Base-by-base conservation (phyloP, 2,888 invertebrate species). In the Uloborus plumipes region DNA sequence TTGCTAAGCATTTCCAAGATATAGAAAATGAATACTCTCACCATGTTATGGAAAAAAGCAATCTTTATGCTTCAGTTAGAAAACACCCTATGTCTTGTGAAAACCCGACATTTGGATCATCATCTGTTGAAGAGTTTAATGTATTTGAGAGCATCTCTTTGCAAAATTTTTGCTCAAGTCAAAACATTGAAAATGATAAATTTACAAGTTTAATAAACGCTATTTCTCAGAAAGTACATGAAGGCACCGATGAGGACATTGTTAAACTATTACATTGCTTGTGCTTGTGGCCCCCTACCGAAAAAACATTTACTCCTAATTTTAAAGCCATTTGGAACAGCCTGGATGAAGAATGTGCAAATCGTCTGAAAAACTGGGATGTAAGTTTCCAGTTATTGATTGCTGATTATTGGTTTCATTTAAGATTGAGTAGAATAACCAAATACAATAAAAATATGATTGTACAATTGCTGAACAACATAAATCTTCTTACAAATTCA, bases 321-420 rank as follows among this genome's bases (percentile, higher is more conserved):
- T 83, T 73, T 50, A 77, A 77, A 67, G 9, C 31, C 7, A 16
- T 83, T 11, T 76, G 82, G 77, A 83, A 83, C 55, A 49, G 53
- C 11, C 39, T 83, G 13, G 82, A 83, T 72, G 11, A 31, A 26
- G 77, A 77, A 26, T 83, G 82, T 67, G 65, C 55, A 9, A 49
- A 51, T 3, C 55, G 77, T 18, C 15, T 77, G 14, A 50, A 18
- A 18, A 53, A 47, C 13, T 83, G 82, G 82, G 58, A 64, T 67
- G 16, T 62, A 16, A 62, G 59, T 67, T 50, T 47, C 2, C 66
- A 72, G 22, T 62, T 83, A 22, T 67, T 67, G 13, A 61, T 83
- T 18, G 76, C 82, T 20, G 82, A 83, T 65, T 77, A 83, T 72
- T 83, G 66, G 72, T 83, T 83, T 69, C 53, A 67, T 72, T 62